Evolutionary conservation across 2,888 invertebrate species (phyloP), one percentile per base, ranked within the genome.

Genomic region (Lycaena phlaeas): DNA sequence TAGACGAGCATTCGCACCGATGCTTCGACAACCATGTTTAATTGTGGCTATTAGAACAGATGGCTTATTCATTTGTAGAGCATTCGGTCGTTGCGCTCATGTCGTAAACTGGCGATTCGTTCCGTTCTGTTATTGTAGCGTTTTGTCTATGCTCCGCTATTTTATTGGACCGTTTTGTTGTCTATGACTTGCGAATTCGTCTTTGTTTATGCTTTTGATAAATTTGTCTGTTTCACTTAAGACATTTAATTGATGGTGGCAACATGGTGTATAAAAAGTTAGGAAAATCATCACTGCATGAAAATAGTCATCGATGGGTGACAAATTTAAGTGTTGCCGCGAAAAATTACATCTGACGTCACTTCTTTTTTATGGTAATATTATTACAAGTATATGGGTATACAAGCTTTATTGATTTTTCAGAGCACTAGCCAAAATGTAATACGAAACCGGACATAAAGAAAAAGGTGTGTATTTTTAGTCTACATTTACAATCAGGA

Each of bases 11-110:
- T 58, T 59, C 44, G 59, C 50, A 55, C 46, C 53, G 52, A 53
- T 56, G 59, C 63, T 63, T 63, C 63, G 65, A 68, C 72, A 68
- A 70, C 68, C 75, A 74, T 79, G 81, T 81, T 84, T 84, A 82
- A 84, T 82, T 82, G 82, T 70, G 61, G 66, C 84, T 72, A 84
- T 84, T 82, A 81, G 79, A 76, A 72, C 81, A 81, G 82, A 84
- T 84, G 81, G 82, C 84, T 82, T 84, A 82, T 82, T 82, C 84
- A 84, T 82, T 82, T 82, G 82, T 84, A 82, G 81, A 82, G 76
- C 81, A 82, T 61, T 78, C 77, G 81, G 72, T 74, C 78, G 78
- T 74, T 73, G 78, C 67, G 74, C 70, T 76, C 72, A 68, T 72
- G 79, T 84, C 82, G 82, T 82, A 82, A 82, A 82, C 78, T 78